Percentiles rank a stretch among this genome's conserved stretches.
These are phyloP conservation scores for Caenorhabditis sp. DNA, from an alignment of 2,888 invertebrate genomes.

Conservation along the genomic window DNA sequence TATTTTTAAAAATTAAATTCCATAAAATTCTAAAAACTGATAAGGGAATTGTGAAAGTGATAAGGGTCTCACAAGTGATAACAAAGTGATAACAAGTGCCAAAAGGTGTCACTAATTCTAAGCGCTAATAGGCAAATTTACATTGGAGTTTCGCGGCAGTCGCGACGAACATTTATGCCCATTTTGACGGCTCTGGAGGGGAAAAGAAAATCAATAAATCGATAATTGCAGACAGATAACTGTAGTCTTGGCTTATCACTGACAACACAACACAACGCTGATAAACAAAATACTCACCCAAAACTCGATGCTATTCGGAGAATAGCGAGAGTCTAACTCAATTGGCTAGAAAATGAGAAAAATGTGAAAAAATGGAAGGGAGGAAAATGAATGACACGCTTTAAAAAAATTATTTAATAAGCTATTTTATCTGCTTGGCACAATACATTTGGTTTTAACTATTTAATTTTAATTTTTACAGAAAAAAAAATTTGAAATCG, in stretches of 20 bases:
- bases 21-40: neutral
- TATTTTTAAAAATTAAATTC: neutral
- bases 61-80: neutral
- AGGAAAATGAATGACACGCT: neutral
- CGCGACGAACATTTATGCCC: constrained; percentile 63
- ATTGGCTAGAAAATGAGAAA: constrained; percentile 72
- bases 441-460: too few species aligned
- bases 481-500: neutral
- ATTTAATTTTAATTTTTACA: neutral
- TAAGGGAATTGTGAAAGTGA: neutral
- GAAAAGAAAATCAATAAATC: neutral
- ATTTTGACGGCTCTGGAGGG: constrained; percentile 56
- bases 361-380: too few species aligned
- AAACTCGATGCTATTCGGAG: constrained; percentile 78
- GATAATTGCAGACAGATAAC: neutral
- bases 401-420: too few species aligned
- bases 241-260: neutral
- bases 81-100: neutral
- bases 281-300: constrained; percentile 76
- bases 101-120: too few species aligned
- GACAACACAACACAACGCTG: constrained; percentile 35
- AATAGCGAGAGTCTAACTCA: constrained; percentile 65
- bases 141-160: constrained; percentile 55
- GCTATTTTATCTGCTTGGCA: too few species aligned
- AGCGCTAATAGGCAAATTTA: constrained; percentile 36